Evolutionary conservation across 2,888 invertebrate genomes (phyloP).

Genomic region (Caenorhabditis sp.): DNA sequence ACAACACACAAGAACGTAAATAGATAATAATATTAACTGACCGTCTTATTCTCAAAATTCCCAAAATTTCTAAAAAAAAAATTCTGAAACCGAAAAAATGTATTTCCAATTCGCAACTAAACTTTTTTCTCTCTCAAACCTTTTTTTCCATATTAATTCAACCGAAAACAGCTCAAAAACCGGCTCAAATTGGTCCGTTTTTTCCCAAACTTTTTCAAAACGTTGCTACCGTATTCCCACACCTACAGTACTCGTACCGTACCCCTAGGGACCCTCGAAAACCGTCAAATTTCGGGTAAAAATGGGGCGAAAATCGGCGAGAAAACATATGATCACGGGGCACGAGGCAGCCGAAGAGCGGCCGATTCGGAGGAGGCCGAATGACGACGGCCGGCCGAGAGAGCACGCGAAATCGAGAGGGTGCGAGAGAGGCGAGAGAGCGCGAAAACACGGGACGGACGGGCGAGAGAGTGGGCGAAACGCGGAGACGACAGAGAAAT

Average conservation of each 20-base stretch:
- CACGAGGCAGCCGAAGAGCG: too few relatives aligned
- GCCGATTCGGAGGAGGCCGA: too few relatives aligned
- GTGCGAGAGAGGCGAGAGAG: too few relatives aligned
- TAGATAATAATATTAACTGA: too few relatives aligned
- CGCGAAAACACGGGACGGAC: constrained; percentile 2
- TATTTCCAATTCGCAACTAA: not conserved
- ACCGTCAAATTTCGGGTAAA: not conserved
- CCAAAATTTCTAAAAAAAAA: not conserved
- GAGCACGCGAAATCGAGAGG: too few relatives aligned
- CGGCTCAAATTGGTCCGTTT: not conserved
- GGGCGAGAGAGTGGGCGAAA: constrained; percentile 4
- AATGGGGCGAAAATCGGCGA: constrained; percentile 4
- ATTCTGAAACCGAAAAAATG: not conserved
- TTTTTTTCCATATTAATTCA: too few relatives aligned
- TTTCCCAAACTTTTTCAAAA: not conserved
- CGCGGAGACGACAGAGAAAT: constrained; percentile 5
- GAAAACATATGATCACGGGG: constrained; percentile 26
- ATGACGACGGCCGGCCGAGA: too few relatives aligned
- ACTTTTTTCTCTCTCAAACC: not conserved
- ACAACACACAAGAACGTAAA: too few relatives aligned
- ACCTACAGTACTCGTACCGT: constrained; percentile 19
- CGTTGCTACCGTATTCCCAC: not conserved
- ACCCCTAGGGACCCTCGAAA: not conserved
- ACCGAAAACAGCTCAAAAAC: too few relatives aligned
- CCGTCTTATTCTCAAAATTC: not conserved